Base-by-base conservation (phyloP, 2,113 vertebrate species). In the Fregetta grallaria region DNA sequence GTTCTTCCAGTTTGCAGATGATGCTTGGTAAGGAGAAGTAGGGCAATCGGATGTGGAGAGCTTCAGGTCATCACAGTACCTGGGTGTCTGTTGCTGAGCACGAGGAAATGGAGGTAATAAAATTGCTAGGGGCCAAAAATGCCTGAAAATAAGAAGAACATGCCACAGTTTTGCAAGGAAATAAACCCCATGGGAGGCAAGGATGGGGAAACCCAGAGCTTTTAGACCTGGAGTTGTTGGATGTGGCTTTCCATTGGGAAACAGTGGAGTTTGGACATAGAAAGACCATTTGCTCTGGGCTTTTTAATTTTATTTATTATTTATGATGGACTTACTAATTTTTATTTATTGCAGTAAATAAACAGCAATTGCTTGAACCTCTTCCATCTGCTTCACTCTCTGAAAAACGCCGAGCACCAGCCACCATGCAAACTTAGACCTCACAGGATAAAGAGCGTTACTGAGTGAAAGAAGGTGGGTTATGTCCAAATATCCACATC, bases 81-180 rank as follows among this genome's bases (percentile, higher is more conserved):
- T 23, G 32, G 7, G 4, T 7, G 3, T 27, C 11, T 15, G 26
- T 6, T 58, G 38, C 23, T 88, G 42, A 68, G 38, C 21, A 19
- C 0, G 1, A 73, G 63, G 52, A 68, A 75, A 79, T 0, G n/a
- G 32, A 22, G 23, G 5, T 4, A 26, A 59, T 36, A 49, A 72
- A 68, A 49, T 6, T 20, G 6, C 27, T 26, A 23, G 17, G 16
- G 26, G 20, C 4, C 26, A 14, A 47, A 95, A 76, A 47, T 25
- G 4, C 8, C 15, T 47, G 21, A 15, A 80, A 63, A 77, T 5
- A 59, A 45, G 55, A 75, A 71, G 32, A 70, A 42, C 1, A 2
- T 29, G 8, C 15, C n/a, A n/a, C 6, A 25, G 1, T 7, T 29
- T 55, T 9, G 2, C 34, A 32, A 56, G 36, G 44, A 84, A 93